A percentile compares a stretch with the other conserved stretches of the same genome.
phyloP scores from a whole-genome alignment of 1,140 invertebrate genomes.

The Rhyzopertha dominica region DNA sequence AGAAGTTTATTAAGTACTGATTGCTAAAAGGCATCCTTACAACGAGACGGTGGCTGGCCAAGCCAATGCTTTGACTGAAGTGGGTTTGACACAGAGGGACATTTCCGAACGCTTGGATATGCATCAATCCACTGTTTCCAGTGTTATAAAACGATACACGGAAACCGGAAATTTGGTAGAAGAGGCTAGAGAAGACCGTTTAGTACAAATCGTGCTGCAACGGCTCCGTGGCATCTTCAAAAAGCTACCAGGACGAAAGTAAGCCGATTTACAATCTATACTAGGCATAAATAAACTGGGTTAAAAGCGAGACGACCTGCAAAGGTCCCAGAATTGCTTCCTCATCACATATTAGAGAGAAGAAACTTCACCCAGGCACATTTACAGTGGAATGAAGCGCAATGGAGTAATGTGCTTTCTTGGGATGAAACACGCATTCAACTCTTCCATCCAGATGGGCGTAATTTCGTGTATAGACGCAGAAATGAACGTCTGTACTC shows the following conservation, averaged over 20 bases:
- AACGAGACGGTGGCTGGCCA: too few species aligned
- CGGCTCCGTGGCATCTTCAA: too few species aligned
- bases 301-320: constrained; percentile 15
- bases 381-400: constrained; percentile 5
- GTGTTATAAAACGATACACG: too few species aligned
- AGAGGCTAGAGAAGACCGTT: constrained; percentile 13
- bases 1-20: too few species aligned
- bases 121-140: too few species aligned
- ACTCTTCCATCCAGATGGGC: constrained; percentile 15
- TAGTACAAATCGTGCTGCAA: too few species aligned
- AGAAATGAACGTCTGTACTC: constrained; percentile 28
- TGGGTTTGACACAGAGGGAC: too few species aligned
- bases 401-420: constrained; percentile 13
- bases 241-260: constrained; percentile 14
- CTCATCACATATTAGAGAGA: constrained; percentile 3
- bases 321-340: constrained; percentile 6
- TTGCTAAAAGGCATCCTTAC: too few species aligned
- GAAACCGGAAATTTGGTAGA: constrained; percentile 16
- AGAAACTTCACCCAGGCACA: not conserved
- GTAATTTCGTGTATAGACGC: constrained; percentile 29
- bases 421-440: constrained; percentile 14
- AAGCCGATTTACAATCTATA: too few species aligned
- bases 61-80: too few species aligned
- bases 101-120: too few species aligned
- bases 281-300: constrained; percentile 10